Evolutionary conservation across 2,888 invertebrate genomes (phyloP).

Genomic region (Agriopis leucophaearia): DNA sequence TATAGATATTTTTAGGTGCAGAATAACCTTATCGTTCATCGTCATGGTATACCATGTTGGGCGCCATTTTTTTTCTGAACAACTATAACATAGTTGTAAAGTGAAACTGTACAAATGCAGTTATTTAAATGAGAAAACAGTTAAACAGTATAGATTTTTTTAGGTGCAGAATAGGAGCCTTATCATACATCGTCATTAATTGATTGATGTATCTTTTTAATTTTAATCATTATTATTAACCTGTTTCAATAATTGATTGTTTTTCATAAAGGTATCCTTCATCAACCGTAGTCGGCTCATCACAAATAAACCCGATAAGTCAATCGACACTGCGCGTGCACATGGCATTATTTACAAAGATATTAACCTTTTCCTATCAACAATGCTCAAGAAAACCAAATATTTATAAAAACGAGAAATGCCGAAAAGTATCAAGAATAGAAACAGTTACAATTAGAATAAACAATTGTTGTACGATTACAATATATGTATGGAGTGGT

Average conservation of each 20-base stretch:
- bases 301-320: slow-evolving; percentile 52
- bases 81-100: too few relatives aligned
- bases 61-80: too few relatives aligned
- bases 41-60: too few relatives aligned
- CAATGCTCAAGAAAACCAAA: slow-evolving; percentile 74
- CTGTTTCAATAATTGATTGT: background rate
- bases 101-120: too few relatives aligned
- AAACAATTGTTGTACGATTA: slow-evolving; percentile 33
- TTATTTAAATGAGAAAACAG: too few relatives aligned
- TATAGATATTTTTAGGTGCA: background rate
- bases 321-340: slow-evolving; percentile 56
- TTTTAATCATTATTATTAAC: background rate
- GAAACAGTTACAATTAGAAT: slow-evolving; percentile 38
- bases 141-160: background rate
- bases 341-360: slow-evolving; percentile 69
- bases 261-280: slow-evolving; percentile 13
- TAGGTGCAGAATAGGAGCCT: too few relatives aligned
- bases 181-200: too few relatives aligned
- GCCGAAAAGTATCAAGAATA: slow-evolving; percentile 44
- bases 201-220: background rate
- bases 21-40: too few relatives aligned
- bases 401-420: slow-evolving; percentile 65
- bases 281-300: slow-evolving; percentile 9
- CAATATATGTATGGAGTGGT: slow-evolving; percentile 29
- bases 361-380: slow-evolving; percentile 77